phyloP scores from a whole-genome alignment of 2,888 invertebrate genomes.

The Odontothrips loti region DNA sequence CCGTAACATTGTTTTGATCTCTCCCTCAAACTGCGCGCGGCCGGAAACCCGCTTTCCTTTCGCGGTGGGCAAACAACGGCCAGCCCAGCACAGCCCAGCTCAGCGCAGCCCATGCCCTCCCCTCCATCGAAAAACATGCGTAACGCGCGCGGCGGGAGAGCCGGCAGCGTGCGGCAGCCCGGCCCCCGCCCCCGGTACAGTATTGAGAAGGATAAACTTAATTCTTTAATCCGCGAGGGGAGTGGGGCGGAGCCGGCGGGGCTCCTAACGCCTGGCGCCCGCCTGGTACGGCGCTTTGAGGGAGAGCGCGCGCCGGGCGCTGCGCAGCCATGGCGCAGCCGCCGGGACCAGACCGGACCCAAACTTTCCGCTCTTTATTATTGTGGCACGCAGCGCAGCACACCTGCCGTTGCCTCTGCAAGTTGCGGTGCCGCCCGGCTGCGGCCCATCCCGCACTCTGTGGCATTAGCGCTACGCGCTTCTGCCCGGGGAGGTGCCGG shows the following conservation, averaged over 20 bases:
- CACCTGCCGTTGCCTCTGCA: neutral
- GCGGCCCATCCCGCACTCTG: neutral
- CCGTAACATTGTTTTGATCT: too few species aligned
- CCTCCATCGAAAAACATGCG: too few species aligned
- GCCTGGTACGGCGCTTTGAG: too few species aligned
- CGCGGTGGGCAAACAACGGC: neutral
- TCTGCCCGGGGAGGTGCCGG: neutral
- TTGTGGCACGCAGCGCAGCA: neutral
- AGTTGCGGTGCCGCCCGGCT: neutral
- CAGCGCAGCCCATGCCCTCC: neutral
- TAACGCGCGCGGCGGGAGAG: too few species aligned
- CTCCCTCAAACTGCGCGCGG: too few species aligned
- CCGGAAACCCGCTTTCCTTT: too few species aligned
- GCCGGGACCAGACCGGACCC: neutral
- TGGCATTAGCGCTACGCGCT: neutral
- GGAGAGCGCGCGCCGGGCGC: neutral
- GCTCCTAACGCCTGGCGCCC: neutral
- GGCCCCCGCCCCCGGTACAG: neutral
- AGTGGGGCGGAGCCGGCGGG: neutral
- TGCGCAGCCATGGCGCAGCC: neutral
- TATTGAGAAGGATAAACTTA: conserved; percentile 21
- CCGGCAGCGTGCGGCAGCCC: neutral
- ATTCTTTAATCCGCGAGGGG: conserved; percentile 5
- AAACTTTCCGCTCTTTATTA: neutral
- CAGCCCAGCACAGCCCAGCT: neutral